These are phyloP conservation scores for Zaprionus kolodkinae DNA, from an alignment of 1,140 invertebrate genomes.

Conservation along the genomic window DNA sequence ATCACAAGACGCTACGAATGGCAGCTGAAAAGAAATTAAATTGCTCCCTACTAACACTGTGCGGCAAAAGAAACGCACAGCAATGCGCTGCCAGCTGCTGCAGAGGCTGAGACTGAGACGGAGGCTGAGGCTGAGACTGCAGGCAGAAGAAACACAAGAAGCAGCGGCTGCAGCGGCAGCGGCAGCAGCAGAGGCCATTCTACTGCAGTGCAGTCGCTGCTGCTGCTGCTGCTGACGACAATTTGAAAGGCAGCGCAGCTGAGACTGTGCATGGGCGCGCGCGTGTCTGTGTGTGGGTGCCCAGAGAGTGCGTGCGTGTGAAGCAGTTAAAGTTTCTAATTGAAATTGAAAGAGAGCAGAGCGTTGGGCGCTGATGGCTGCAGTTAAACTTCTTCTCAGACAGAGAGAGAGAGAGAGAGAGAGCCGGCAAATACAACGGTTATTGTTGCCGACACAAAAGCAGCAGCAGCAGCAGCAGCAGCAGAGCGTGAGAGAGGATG, in stretches of 20 bases:
- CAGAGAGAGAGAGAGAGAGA: neutral
- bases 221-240: constrained; percentile 48
- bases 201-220: constrained; percentile 20
- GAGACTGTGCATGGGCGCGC: constrained; percentile 1
- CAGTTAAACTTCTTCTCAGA: constrained; percentile 38
- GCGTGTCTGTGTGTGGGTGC: constrained; percentile 4
- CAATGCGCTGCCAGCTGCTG: constrained; percentile 32
- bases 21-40: constrained; percentile 74
- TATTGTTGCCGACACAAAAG: constrained; percentile 1
- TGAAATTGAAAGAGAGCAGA: constrained; percentile 74
- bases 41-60: constrained; percentile 46
- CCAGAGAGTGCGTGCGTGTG: constrained; percentile 2
- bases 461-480: neutral
- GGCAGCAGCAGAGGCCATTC: constrained; percentile 17
- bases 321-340: constrained; percentile 77
- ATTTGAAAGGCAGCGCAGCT: constrained; percentile 47
- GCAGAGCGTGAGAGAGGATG: neutral
- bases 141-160: constrained; percentile 8
- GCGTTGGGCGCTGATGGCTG: constrained; percentile 36
- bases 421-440: constrained; percentile 3
- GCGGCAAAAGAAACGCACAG: constrained; percentile 37
- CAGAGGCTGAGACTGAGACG: neutral
- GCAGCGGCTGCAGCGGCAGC: neutral
- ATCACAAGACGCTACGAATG: constrained; percentile 71
- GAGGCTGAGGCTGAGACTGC: too few relatives aligned